Evolutionary conservation across 2,888 invertebrate species (phyloP), one percentile per base, ranked within the genome.

Genomic region (Escarpia spicata): DNA sequence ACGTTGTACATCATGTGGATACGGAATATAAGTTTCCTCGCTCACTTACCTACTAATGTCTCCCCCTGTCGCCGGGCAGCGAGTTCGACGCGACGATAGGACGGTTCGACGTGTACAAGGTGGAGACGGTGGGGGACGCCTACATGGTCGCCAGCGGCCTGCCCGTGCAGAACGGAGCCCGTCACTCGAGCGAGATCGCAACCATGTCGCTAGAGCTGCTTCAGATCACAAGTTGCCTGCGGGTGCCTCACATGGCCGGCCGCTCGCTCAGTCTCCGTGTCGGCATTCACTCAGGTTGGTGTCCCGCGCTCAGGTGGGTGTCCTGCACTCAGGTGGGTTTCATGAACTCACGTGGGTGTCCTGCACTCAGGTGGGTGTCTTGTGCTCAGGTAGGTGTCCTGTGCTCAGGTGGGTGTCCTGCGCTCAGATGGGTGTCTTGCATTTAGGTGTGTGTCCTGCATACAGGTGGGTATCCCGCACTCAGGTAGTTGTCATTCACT

Each of bases 61-160:
- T 6, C 26, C 75, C n/a, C 75, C n/a, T 75, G 26, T 75, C 19
- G 19, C 19, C 26, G 26, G 6, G 75, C 75, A 75, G 75, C 75
- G 75, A 75, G 75, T 75, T 75, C n/a, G 75, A 75, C n/a, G 75
- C 75, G n/a, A 75, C 75, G 75, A 75, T 75, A 15, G 75, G n/a
- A 6, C 75, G 75, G 19, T 75, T 75, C 26, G 75, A 75, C 6
- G 75, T 75, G 26, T 75, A 75, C 75, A 75, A 75, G n/a, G 75
- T 75, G 75, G 75, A 75, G 75, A 75, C 75, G 26, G n/a, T 75
- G 6, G 75, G 75, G 2, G 91, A 91, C 37, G 91, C 91, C n/a
- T 91, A 91, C 91, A 91, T 75, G 75, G 75, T 75, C 75, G 75
- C 75, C n/a, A 75, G 75, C 75, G 75, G 75, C 75, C 75, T 75